Conservation (phyloP, 2,797 vertebrate genomes). For the Okamejei kenojei region DNA sequence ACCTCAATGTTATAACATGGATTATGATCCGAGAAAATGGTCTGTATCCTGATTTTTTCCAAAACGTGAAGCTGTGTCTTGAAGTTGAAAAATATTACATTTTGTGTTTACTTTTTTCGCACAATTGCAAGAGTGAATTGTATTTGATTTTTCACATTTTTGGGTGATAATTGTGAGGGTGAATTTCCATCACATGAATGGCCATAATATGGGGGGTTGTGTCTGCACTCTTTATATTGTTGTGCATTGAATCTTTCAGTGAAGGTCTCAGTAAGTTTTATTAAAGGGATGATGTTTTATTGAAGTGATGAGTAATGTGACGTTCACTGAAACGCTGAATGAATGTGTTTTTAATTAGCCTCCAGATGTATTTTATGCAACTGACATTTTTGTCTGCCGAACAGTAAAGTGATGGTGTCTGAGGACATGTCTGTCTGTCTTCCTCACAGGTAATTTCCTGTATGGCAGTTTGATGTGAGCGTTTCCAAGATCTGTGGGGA, state of each 20-base stretch:
- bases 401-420: conserved; percentile 4
- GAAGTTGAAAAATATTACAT: too few species aligned
- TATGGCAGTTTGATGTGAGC: neutral
- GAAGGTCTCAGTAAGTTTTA: neutral
- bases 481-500: conserved; percentile 2
- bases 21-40: too few species aligned
- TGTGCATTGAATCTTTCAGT: neutral
- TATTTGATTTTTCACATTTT: too few species aligned
- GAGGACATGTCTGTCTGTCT: conserved; percentile 14
- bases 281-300: conserved; percentile 24
- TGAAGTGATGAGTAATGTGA: conserved; percentile 28
- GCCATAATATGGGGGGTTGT: too few species aligned
- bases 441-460: neutral
- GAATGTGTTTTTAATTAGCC: conserved; percentile 30
- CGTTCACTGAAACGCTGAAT: neutral
- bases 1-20: neutral
- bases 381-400: neutral
- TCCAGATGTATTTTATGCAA: conserved; percentile 23
- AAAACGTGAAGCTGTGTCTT: too few species aligned
- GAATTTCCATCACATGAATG: too few species aligned
- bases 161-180: too few species aligned
- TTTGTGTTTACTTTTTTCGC: too few species aligned
- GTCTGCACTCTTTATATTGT: neutral
- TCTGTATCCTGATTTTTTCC: too few species aligned
- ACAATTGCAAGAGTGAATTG: too few species aligned